Evolutionary conservation across 35 echinoderm and acorn worm genomes (phyloP).

Genomic region (Nesometra sesokonis): DNA sequence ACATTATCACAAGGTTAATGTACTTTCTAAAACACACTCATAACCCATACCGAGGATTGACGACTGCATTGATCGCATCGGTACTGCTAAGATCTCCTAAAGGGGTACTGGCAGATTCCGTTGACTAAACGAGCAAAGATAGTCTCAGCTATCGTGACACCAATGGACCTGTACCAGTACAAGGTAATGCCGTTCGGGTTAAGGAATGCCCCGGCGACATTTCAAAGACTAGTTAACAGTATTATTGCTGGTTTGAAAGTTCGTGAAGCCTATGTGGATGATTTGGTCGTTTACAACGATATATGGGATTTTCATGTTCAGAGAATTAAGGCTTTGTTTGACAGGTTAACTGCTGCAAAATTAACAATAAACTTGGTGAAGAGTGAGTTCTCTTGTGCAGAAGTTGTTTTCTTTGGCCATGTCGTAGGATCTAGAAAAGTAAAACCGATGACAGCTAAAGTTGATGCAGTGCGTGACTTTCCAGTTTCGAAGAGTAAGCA

Average conservation of each 20-base stretch:
- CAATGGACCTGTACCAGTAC: slow-evolving; percentile 17
- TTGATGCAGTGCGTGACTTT: slow-evolving; percentile 15
- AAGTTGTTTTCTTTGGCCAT: slow-evolving; percentile 27
- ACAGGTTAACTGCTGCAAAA: neutral
- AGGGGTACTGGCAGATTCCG: slow-evolving; percentile 10
- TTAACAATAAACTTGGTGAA: slow-evolving; percentile 27
- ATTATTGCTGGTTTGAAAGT: neutral
- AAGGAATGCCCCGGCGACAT: slow-evolving; percentile 34
- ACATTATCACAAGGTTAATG: slow-evolving; percentile 9
- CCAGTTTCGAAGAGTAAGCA: neutral
- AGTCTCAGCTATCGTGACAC: slow-evolving; percentile 32
- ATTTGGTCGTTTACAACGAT: slow-evolving; percentile 11
- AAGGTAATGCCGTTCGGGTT: slow-evolving; percentile 28
- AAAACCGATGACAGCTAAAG: slow-evolving; percentile 19
- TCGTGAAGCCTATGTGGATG: slow-evolving; percentile 29
- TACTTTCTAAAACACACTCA: neutral
- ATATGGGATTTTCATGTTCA: slow-evolving; percentile 31
- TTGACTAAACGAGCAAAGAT: slow-evolving; percentile 11
- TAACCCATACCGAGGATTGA: slow-evolving; percentile 31
- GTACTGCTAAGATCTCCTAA: neutral
- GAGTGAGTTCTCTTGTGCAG: slow-evolving; percentile 29
- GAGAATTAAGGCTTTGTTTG: neutral
- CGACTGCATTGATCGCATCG: slow-evolving; percentile 27
- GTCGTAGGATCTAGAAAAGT: slow-evolving; percentile 28
- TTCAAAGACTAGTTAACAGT: slow-evolving; percentile 28